Conservation (phyloP, 1,140 invertebrate species). For the Meteorus sp. region DNA sequence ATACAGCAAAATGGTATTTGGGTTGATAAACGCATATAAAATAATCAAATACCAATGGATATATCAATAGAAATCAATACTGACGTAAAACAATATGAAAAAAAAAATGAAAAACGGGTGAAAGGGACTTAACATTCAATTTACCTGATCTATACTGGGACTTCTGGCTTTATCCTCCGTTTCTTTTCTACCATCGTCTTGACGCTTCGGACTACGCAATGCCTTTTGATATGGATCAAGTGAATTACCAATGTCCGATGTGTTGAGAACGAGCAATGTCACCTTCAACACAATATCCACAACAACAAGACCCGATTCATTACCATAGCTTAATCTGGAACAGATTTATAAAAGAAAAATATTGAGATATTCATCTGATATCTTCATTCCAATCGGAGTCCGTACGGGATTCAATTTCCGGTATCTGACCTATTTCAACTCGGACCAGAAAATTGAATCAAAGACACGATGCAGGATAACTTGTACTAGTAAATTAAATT, state of each 20-base stretch:
- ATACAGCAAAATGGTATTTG: no score
- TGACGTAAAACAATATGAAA: not conserved
- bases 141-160: constrained; percentile 89
- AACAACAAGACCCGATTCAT: constrained; percentile 91
- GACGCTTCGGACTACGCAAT: constrained; percentile 79
- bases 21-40: no score
- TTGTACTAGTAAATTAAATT: no score
- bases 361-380: not conserved
- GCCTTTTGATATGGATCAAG: constrained; percentile 88
- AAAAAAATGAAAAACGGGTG: no score
- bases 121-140: constrained; percentile 30
- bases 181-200: constrained; percentile 55
- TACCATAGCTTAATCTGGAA: constrained; percentile 91
- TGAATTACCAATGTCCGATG: constrained; percentile 87
- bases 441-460: no score
- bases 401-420: constrained; percentile 27
- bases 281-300: constrained; percentile 92
- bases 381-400: constrained; percentile 6
- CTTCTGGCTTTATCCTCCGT: constrained; percentile 77
- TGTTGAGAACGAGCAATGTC: constrained; percentile 82
- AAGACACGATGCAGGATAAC: no score
- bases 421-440: no score
- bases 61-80: not conserved
- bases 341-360: constrained; percentile 1
- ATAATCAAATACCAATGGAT: no score